Evolutionary conservation across 2,113 vertebrate genomes (phyloP), one percentile per base, ranked within the genome.

Genomic region (Mystacornis crossleyi): DNA sequence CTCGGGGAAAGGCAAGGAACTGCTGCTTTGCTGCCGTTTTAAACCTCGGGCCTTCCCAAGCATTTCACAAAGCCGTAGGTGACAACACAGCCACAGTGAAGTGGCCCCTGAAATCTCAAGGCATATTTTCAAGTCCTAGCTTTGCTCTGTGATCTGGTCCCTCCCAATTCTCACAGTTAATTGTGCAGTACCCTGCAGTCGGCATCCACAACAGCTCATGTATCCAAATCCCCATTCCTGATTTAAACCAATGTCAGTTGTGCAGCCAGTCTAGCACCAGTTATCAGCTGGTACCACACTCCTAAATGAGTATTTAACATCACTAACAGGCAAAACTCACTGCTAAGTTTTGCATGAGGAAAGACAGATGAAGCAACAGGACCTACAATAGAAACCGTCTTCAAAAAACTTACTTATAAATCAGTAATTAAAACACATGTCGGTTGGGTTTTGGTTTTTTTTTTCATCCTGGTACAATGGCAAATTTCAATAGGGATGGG

Each of bases 401-500:
- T 72, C 5, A 70, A 53, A 80, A 61, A 69, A 15, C 12, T 18
- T 18, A 18, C 29, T 64, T 42, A 60, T 50, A 79, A 78, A 67
- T 26, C 31, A 48, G 19, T 16, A 23, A 40, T 81, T 50, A 50
- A 95, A 78, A 40, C 11, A 51, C 9, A 20, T 1, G 2, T n/a
- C 38, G 18, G 18, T 45, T 51, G 4, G 2, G 0, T 1, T 0
- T n/a, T n/a, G n/a, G 40, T 5, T 4, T 14, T 9, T 66, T 40
- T 10, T 71, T 61, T 8, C 0, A 1, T 70, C 18, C 40, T 81
- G 14, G 45, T 4, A 65, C 11, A 57, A 75, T 2, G 18, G 31
- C 17, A 70, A 84, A 55, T 28, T 51, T 45, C 36, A 42, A 36
- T 10, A 50, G n/a, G 23, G 67, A 50, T 18, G 28, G 26, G 33